Evolutionary conservation across 2,113 vertebrate species (phyloP).

Genomic region (Petrocephalus microphthalmus): DNA sequence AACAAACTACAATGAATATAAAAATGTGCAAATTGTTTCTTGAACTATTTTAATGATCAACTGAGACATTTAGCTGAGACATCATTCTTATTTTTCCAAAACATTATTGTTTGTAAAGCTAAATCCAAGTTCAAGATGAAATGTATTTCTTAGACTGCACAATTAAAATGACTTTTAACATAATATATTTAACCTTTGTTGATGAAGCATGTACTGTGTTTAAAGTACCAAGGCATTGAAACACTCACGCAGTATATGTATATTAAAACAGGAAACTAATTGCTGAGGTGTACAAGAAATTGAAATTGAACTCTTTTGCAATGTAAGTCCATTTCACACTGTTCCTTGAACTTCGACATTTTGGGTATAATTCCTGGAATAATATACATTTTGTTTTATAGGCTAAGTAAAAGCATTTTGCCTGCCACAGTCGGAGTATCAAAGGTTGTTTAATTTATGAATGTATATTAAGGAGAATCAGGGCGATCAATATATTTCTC

Average conservation of each 20-base stretch:
- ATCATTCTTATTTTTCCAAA: background rate
- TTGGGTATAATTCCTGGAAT: slow-evolving; percentile 15
- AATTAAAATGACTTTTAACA: background rate
- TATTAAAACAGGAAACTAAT: background rate
- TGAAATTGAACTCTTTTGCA: slow-evolving; percentile 1
- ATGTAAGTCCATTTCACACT: background rate
- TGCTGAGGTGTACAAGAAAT: background rate
- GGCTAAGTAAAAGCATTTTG: slow-evolving; percentile 52
- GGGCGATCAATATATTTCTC: slow-evolving; percentile 74
- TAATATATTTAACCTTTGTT: background rate
- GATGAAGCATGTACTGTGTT: background rate
- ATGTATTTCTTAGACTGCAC: background rate
- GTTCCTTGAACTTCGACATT: slow-evolving; percentile 21
- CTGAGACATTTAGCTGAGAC: background rate
- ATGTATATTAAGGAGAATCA: slow-evolving; percentile 76
- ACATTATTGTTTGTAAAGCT: background rate
- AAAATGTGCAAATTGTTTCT: background rate
- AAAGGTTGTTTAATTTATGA: slow-evolving; percentile 77
- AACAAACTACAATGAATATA: slow-evolving; percentile 3
- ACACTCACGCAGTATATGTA: background rate
- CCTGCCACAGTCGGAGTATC: slow-evolving; percentile 66
- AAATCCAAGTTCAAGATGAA: slow-evolving; percentile 29
- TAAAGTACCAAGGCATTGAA: background rate
- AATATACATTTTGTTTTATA: slow-evolving; percentile 25
- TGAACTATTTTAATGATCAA: background rate